phyloP scores from a whole-genome alignment of 2,888 invertebrate genomes.

The Pegoplata infirma region DNA sequence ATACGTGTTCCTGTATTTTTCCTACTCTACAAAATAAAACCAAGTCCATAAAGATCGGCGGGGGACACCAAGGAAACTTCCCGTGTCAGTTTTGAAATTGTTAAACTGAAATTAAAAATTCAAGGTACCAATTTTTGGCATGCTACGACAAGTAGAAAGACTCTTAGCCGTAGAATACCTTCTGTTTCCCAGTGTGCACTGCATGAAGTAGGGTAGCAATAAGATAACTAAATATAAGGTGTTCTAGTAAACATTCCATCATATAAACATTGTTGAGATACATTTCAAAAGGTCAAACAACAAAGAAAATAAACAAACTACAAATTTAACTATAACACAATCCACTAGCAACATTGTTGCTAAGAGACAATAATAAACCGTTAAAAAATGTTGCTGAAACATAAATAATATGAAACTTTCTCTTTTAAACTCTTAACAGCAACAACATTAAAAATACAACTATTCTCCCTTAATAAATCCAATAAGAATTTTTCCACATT shows the following conservation, averaged over 20 bases:
- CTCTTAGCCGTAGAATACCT: too few species aligned
- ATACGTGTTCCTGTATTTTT: too few species aligned
- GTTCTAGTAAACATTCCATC: background rate
- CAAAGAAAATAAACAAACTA: background rate
- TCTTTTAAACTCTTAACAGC: slow-evolving; percentile 63
- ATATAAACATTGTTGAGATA: background rate
- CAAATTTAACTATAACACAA: too few species aligned
- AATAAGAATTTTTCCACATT: background rate
- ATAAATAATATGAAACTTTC: slow-evolving; percentile 4
- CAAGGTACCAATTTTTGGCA: too few species aligned
- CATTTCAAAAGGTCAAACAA: background rate
- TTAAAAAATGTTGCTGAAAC: slow-evolving; percentile 5
- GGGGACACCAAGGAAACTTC: too few species aligned
- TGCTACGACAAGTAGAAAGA: too few species aligned
- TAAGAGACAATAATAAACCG: background rate
- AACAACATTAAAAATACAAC: background rate
- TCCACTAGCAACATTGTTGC: background rate
- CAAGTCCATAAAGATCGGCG: too few species aligned
- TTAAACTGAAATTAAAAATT: too few species aligned
- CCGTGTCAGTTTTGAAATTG: too few species aligned
- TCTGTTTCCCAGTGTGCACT: too few species aligned
- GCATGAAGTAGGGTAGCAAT: background rate
- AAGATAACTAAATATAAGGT: background rate
- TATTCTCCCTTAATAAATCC: background rate
- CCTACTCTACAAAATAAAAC: too few species aligned